Evolutionary conservation across 2,888 invertebrate species (phyloP), one percentile per base, ranked within the genome.

Genomic region (Malachius bipustulatus): DNA sequence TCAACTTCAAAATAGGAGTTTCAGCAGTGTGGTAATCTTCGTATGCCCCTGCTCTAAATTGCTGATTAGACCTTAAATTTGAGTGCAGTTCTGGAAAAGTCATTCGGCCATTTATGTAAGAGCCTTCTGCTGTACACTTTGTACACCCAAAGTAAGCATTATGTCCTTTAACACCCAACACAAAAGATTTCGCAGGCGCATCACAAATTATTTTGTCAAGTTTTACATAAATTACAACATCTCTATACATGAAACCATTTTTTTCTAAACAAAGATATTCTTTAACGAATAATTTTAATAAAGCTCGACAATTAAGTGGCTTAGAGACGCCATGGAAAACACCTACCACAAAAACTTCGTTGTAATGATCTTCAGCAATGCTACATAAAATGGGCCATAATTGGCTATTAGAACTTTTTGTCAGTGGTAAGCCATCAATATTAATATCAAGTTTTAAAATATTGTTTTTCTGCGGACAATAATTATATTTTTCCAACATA

Each of bases 181-280:
- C n/a, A n/a, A n/a, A n/a, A n/a, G n/a, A n/a, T n/a, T 43, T 47
- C 6, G 50, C 51, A 9, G 51, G 51, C 9, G 49, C 46, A 45
- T 51, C 48, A 41, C 46, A 50, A 28, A 43, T 37, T 14, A 48
- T 35, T 13, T 38, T 40, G 30, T 37, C 28, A 8, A 28, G 29
- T n/a, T n/a, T n/a, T n/a, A n/a, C n/a, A n/a, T n/a, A n/a, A n/a
- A n/a, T n/a, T n/a, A n/a, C n/a, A n/a, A n/a, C n/a, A n/a, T n/a
- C n/a, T n/a, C n/a, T n/a, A n/a, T n/a, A n/a, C n/a, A n/a, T n/a
- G n/a, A n/a, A n/a, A n/a, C n/a, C n/a, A n/a, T n/a, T n/a, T n/a
- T n/a, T n/a, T n/a, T n/a, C n/a, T n/a, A n/a, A n/a, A n/a, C n/a
- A n/a, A n/a, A n/a, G n/a, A n/a, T n/a, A 34, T 36, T 49, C 49